Evolutionary conservation across 2,797 vertebrate species (phyloP).

Genomic region (Myotis pilosus): DNA sequence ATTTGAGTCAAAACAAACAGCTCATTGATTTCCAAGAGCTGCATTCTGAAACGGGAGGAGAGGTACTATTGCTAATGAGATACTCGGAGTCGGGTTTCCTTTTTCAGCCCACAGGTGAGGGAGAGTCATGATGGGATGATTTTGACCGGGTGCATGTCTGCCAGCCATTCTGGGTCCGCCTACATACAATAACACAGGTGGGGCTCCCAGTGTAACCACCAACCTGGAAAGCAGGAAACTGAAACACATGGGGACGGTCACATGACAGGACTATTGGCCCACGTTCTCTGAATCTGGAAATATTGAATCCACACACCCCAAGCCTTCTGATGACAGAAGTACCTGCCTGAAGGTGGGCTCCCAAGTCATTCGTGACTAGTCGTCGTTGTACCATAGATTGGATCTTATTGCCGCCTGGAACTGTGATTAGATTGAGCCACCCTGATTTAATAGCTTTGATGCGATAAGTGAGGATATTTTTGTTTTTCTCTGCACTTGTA

Average conservation of each 20-base stretch:
- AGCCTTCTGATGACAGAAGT: not conserved
- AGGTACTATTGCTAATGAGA: not conserved
- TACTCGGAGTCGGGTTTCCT: not conserved
- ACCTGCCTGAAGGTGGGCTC: not conserved
- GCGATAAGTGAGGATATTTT: conserved; percentile 41
- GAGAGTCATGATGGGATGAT: not conserved
- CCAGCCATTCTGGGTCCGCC: not conserved
- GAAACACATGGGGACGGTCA: not conserved
- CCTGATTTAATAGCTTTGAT: conserved; percentile 39
- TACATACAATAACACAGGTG: not conserved
- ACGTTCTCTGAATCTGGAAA: not conserved
- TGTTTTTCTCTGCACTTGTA: conserved; percentile 1
- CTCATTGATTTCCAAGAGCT: not conserved
- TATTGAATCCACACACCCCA: not conserved
- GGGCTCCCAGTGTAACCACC: not conserved
- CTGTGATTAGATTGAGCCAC: conserved; percentile 7
- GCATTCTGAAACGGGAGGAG: not conserved
- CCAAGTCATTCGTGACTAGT: not conserved
- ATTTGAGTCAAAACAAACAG: not conserved
- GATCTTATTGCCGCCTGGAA: not conserved
- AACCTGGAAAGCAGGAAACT: not conserved
- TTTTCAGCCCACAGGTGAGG: not conserved
- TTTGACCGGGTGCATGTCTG: not conserved
- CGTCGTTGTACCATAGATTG: not conserved
- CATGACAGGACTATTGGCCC: not conserved